Base-by-base conservation (phyloP, 2,113 vertebrate genomes). In the Lynx canadensis region DNA sequence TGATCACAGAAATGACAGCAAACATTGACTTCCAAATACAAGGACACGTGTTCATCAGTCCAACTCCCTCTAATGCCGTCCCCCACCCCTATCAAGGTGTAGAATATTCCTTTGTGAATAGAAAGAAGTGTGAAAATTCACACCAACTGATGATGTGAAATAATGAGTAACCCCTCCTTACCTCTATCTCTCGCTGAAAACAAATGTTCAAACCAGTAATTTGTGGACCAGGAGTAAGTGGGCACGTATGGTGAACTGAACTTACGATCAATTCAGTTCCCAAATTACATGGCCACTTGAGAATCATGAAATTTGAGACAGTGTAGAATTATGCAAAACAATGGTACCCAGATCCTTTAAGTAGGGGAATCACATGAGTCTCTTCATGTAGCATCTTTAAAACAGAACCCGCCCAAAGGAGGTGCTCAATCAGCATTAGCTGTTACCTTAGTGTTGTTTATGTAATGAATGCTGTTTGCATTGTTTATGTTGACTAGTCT, bases 71-170 rank as follows among this genome's bases (percentile, higher is more conserved):
- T 71, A 27, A 7, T 27, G 36, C 14, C 11, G 21, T 33, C 29
- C 4, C 8, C 1, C 36, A 19, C 3, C 3, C 4, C 7, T 5
- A 71, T 19, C 19, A 68, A 74, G 45, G 4, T 21, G 50, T 8
- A 71, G 57, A 48, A 29, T 50, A 48, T 50, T 76, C 3, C 0
- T 50, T 79, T 36, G 13, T 41, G 48, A 68, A 82, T 74, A 96
- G 18, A 66, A 79, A 6, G 33, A 78, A 82, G 38, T 19, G 1
- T 57, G 50, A 87, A 82, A 71, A 5, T 48, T 86, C 41, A 94
- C 29, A 52, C 0, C 2, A 33, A 15, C 16, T 76, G 83, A 50
- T 79, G 11, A 23, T 11, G 3, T 48, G 31, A 23, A 89, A 85
- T 16, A 82, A 83, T 97, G 36, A 27, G 15, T 63, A 65, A 25